These are phyloP conservation scores for Cervus canadensis DNA, from an alignment of 2,113 vertebrate genomes.

Conservation along the genomic window DNA sequence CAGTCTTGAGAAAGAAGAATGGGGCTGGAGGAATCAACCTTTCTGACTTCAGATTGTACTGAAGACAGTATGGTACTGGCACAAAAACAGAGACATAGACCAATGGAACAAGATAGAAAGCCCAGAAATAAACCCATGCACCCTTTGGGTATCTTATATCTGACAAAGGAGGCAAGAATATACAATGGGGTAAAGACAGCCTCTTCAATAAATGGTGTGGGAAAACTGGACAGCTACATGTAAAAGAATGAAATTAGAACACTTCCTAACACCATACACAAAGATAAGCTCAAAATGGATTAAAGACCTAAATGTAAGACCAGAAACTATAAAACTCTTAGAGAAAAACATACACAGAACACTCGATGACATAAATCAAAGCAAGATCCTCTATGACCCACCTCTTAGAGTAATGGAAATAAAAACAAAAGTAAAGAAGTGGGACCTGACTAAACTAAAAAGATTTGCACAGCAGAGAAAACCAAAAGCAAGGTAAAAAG, in stretches of 20 bases:
- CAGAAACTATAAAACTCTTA: background rate
- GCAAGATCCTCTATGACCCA: background rate
- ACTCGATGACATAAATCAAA: background rate
- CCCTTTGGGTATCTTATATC: background rate
- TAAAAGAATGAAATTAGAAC: background rate
- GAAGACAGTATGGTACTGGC: background rate
- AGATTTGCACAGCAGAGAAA: background rate
- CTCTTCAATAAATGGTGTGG: background rate
- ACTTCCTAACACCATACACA: background rate
- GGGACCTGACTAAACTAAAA: background rate
- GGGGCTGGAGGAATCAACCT: background rate
- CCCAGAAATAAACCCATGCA: background rate
- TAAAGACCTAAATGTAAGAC: background rate
- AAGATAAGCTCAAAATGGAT: background rate
- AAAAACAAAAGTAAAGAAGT: background rate
- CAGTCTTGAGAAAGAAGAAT: background rate
- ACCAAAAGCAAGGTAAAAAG: background rate
- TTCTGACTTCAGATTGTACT: background rate
- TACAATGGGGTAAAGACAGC: background rate
- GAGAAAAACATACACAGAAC: background rate
- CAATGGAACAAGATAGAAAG: background rate
- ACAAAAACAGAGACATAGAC: background rate
- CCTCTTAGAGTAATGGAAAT: background rate
- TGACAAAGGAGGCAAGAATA: background rate
- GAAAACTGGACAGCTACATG: background rate